phyloP scores from a whole-genome alignment of 2,888 invertebrate genomes.

The Melinopterus prodromus region DNA sequence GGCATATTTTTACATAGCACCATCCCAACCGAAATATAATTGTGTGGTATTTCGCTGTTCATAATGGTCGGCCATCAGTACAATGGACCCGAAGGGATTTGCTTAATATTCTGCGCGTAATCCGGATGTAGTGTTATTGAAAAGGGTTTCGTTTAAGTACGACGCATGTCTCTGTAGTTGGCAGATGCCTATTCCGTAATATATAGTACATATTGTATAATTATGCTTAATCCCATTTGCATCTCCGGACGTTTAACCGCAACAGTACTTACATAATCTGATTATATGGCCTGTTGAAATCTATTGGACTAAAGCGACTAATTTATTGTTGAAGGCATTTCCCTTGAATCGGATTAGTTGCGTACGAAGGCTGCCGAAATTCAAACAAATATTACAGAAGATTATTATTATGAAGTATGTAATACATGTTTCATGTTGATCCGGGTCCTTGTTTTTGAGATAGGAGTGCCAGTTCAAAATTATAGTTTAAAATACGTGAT shows the following conservation, averaged over 20 bases:
- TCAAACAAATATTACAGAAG: too few relatives aligned
- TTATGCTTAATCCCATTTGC: neutral
- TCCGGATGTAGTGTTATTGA: neutral
- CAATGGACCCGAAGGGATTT: neutral
- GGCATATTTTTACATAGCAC: too few relatives aligned
- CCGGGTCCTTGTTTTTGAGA: too few relatives aligned
- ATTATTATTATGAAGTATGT: too few relatives aligned
- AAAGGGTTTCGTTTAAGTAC: neutral
- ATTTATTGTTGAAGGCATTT: too few relatives aligned
- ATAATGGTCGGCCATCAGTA: neutral
- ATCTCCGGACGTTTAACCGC: neutral
- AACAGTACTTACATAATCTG: neutral
- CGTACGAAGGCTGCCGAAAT: too few relatives aligned
- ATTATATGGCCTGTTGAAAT: neutral
- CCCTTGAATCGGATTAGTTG: too few relatives aligned
- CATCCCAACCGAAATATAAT: neutral
- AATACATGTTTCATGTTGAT: too few relatives aligned
- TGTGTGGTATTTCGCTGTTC: neutral
- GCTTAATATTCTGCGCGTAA: conserved; percentile 4
- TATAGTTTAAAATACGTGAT: too few relatives aligned
- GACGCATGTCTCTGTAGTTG: neutral
- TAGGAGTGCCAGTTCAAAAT: too few relatives aligned
- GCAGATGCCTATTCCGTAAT: neutral
- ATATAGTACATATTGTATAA: neutral
- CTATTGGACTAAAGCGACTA: too few relatives aligned